phyloP scores from a whole-genome alignment of 2,888 invertebrate genomes.

The Cremastinae sp. region DNA sequence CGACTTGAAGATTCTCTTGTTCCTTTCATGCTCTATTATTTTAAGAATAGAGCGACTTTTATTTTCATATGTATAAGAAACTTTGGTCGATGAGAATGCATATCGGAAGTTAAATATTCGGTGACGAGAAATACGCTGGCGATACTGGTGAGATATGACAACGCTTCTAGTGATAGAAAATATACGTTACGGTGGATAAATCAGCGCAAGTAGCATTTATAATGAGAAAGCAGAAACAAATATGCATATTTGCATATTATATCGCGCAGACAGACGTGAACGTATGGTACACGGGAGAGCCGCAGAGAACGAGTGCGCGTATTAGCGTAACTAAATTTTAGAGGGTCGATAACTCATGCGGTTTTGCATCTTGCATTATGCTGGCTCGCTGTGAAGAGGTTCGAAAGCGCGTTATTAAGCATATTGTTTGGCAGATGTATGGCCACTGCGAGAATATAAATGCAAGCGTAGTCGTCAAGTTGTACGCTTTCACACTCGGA shows the following conservation, averaged over 20 bases:
- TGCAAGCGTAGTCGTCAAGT: conserved; percentile 41
- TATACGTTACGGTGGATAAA: conserved; percentile 13
- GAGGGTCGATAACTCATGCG: conserved; percentile 69
- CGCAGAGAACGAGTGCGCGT: conserved; percentile 28
- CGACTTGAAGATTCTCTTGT: too few relatives aligned
- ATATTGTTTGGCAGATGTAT: conserved; percentile 34
- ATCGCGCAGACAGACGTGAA: neutral
- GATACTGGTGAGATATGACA: too few relatives aligned
- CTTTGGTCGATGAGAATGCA: too few relatives aligned
- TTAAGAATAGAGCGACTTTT: too few relatives aligned
- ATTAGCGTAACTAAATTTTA: conserved; percentile 70
- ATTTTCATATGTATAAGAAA: too few relatives aligned
- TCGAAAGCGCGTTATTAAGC: conserved; percentile 40
- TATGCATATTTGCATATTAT: neutral
- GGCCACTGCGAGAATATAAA: conserved; percentile 22
- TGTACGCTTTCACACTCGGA: conserved; percentile 22
- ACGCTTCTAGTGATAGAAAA: too few relatives aligned
- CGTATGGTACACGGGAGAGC: neutral
- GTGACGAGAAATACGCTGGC: too few relatives aligned
- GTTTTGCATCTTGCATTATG: conserved; percentile 69
- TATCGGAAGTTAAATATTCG: too few relatives aligned
- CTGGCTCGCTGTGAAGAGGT: conserved; percentile 43
- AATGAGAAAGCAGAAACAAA: conserved; percentile 52
- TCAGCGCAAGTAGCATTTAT: conserved; percentile 17
- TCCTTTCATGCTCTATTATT: too few relatives aligned